phyloP scores from a whole-genome alignment of 2,888 invertebrate species.

The Phoronis australis region DNA sequence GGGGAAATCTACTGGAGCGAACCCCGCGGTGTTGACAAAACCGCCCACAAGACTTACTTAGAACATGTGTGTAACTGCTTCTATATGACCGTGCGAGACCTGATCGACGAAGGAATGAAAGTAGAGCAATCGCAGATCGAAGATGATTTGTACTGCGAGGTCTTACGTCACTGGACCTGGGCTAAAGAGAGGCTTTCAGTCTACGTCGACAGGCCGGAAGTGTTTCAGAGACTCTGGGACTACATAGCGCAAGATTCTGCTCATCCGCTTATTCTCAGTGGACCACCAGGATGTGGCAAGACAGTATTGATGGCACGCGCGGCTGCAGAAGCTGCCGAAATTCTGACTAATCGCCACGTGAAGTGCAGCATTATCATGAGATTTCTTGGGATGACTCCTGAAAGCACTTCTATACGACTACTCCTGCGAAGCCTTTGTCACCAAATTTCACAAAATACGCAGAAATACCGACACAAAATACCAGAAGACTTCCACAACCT shows the following conservation, averaged over 20 bases:
- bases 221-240: conserved; percentile 18
- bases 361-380: conserved; percentile 4
- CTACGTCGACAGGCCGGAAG: conserved; percentile 26
- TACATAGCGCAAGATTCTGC: conserved; percentile 21
- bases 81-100: background rate
- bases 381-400: conserved; percentile 39
- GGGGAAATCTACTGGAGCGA: background rate
- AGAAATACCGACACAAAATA: background rate
- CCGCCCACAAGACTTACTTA: background rate
- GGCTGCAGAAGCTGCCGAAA: conserved; percentile 20
- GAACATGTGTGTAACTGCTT: background rate
- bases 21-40: background rate
- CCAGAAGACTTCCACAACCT: background rate
- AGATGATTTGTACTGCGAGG: background rate
- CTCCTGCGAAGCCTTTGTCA: conserved; percentile 29
- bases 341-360: background rate
- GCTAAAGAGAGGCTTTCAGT: conserved; percentile 2
- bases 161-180: background rate
- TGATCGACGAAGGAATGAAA: background rate
- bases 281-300: conserved; percentile 40
- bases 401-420: conserved; percentile 28
- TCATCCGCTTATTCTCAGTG: conserved; percentile 30
- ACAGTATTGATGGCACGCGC: conserved; percentile 40
- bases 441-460: conserved; percentile 27
- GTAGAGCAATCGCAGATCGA: background rate